Percentiles rank a stretch among this genome's conserved stretches.
Evolutionary conservation across 2,113 vertebrate genomes (phyloP).

Genomic region (Myrmophylax atrothorax): DNA sequence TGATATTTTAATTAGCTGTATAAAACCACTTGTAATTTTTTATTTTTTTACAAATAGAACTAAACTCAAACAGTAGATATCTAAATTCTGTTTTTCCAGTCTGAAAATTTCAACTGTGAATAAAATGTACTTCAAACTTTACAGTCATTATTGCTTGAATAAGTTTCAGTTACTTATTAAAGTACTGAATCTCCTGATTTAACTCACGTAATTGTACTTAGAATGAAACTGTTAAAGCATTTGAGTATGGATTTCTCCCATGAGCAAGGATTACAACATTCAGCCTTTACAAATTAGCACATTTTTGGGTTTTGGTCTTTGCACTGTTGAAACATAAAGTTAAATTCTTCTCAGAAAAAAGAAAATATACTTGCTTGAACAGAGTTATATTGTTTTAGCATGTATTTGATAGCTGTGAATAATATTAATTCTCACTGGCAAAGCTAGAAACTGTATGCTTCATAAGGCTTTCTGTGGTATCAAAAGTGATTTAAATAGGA

Average conservation of each 20-base stretch:
- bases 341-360: constrained; percentile 16
- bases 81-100: neutral
- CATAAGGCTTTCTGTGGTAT: neutral
- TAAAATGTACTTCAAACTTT: neutral
- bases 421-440: constrained; percentile 8
- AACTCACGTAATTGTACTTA: neutral
- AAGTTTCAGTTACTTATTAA: neutral
- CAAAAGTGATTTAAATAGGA: constrained; percentile 34
- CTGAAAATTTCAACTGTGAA: neutral
- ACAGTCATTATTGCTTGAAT: neutral
- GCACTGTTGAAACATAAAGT: neutral
- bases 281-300: neutral
- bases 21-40: neutral
- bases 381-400: constrained; percentile 14
- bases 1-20: neutral
- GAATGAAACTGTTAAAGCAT: neutral
- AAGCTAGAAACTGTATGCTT: neutral
- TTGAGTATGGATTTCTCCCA: neutral
- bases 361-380: neutral
- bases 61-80: neutral
- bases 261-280: neutral
- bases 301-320: neutral
- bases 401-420: neutral
- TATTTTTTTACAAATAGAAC: neutral
- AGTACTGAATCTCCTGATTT: neutral